Evolutionary conservation across 2,888 invertebrate species (phyloP).

Genomic region (Caenorhabditis drosophilae): DNA sequence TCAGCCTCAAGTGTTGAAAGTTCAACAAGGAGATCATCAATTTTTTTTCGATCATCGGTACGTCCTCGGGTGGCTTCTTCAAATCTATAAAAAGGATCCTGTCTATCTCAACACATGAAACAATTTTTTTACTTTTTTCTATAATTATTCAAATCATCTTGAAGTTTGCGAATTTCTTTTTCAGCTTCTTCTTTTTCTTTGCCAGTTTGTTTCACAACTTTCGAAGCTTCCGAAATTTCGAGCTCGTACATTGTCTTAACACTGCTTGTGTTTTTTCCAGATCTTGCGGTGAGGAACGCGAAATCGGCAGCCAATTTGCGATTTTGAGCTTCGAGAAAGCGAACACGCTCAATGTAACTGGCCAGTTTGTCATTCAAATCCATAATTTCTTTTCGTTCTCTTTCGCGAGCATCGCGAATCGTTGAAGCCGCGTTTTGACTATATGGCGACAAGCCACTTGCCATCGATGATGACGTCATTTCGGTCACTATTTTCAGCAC

Average conservation of each 20-base stretch:
- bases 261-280: slow-evolving; percentile 67
- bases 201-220: slow-evolving; percentile 43
- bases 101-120: background rate
- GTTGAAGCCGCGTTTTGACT: slow-evolving; percentile 69
- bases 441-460: slow-evolving; percentile 45
- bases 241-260: slow-evolving; percentile 58
- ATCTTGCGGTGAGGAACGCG: slow-evolving; percentile 61
- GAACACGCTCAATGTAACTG: slow-evolving; percentile 73
- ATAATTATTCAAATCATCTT: slow-evolving; percentile 51
- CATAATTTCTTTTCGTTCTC: slow-evolving; percentile 73
- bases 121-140: slow-evolving; percentile 50
- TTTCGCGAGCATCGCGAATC: slow-evolving; percentile 70
- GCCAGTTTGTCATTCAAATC: slow-evolving; percentile 73
- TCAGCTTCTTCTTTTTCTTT: slow-evolving; percentile 47
- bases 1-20: slow-evolving; percentile 72
- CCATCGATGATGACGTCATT: slow-evolving; percentile 43
- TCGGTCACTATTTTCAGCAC: slow-evolving; percentile 68
- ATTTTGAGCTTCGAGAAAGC: slow-evolving; percentile 70
- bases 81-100: slow-evolving; percentile 49
- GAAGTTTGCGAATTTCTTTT: slow-evolving; percentile 50
- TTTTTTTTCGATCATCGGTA: slow-evolving; percentile 69
- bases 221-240: slow-evolving; percentile 57
- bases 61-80: slow-evolving; percentile 66
- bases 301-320: slow-evolving; percentile 68
- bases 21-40: slow-evolving; percentile 71